Evolutionary conservation across 2,888 invertebrate genomes (phyloP).

Genomic region (Aromia moschata): DNA sequence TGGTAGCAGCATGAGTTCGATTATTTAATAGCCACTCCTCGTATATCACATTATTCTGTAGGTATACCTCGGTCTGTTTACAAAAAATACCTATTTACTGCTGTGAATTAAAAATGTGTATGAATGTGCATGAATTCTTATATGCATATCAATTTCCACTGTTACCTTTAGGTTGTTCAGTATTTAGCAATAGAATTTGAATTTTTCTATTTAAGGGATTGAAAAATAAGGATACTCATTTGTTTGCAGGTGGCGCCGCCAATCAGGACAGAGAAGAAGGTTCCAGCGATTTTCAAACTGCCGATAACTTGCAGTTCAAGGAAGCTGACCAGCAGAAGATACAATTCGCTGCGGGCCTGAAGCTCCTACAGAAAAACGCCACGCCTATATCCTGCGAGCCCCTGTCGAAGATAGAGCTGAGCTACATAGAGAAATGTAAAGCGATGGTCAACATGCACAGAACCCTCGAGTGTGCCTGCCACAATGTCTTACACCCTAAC

Average conservation of each 20-base stretch:
- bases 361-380: constrained; percentile 53
- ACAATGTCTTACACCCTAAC: constrained; percentile 53
- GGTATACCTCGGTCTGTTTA: no score
- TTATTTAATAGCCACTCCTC: no score
- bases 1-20: no score
- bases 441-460: constrained; percentile 57
- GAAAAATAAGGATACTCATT: no score
- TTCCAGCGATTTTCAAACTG: not conserved
- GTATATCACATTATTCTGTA: no score
- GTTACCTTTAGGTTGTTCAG: no score
- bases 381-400: constrained; percentile 48
- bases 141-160: no score
- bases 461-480: constrained; percentile 56
- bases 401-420: constrained; percentile 56
- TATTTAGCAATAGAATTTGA: no score
- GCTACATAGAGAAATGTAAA: constrained; percentile 58
- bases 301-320: not conserved
- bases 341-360: constrained; percentile 58
- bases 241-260: not conserved
- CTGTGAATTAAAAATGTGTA: no score
- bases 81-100: no score
- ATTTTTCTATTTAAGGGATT: no score
- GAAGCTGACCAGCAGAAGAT: constrained; percentile 55
- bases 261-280: not conserved
- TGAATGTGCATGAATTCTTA: no score